phyloP scores from a whole-genome alignment of 2,797 vertebrate species.

The Pangasius larnaudii region DNA sequence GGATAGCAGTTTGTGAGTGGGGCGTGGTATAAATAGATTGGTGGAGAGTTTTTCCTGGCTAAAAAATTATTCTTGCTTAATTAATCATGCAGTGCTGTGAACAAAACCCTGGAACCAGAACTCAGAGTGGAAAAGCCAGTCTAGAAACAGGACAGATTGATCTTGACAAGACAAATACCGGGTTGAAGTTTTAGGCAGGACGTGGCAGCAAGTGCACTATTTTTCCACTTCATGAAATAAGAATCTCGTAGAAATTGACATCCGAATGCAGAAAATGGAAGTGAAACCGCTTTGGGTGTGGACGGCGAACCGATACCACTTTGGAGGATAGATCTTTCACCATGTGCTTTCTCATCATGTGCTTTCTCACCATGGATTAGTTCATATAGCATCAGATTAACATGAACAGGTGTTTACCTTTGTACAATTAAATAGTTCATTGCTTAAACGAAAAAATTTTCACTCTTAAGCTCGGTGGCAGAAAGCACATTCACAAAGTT shows the following conservation, averaged over 20 bases:
- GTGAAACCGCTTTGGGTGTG: neutral
- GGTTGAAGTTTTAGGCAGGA: neutral
- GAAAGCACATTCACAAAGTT: neutral
- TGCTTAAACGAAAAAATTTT: slow-evolving; percentile 12
- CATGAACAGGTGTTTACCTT: neutral
- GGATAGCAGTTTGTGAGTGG: slow-evolving; percentile 49
- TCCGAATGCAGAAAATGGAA: too few relatives aligned
- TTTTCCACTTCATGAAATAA: neutral
- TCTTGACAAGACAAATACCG: slow-evolving; percentile 17
- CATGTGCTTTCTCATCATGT: neutral
- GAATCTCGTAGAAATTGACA: neutral
- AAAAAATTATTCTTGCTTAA: slow-evolving; percentile 53
- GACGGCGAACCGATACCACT: too few relatives aligned
- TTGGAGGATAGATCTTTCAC: neutral
- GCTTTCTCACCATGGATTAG: neutral
- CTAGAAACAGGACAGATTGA: slow-evolving; percentile 18
- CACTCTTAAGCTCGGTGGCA: neutral
- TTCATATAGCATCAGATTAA: neutral
- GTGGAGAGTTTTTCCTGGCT: slow-evolving; percentile 50
- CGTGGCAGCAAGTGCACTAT: neutral
- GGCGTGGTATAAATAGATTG: slow-evolving; percentile 53
- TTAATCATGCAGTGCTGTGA: slow-evolving; percentile 55
- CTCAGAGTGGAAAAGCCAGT: slow-evolving; percentile 29
- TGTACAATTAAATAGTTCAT: slow-evolving; percentile 12
- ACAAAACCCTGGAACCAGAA: slow-evolving; percentile 34